These are phyloP conservation scores for Drosophila tanythrix DNA, from an alignment of 2,888 invertebrate genomes.

Conservation along the genomic window DNA sequence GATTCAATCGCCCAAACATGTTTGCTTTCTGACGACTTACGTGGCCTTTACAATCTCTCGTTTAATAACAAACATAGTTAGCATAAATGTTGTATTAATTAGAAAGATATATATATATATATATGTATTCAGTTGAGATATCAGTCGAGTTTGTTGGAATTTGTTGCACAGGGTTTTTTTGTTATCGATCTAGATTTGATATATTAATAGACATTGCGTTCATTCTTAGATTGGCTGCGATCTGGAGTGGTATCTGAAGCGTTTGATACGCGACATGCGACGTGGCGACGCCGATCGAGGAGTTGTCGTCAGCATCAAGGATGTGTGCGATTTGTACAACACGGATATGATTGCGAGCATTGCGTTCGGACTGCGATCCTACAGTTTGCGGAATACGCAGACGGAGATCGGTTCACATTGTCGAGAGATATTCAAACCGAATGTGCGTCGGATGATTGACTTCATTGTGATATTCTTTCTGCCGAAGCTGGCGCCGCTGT, in stretches of 20 bases:
- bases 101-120: background rate
- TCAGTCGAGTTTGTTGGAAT: background rate
- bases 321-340: constrained; percentile 83
- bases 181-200: background rate
- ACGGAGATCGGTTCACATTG: constrained; percentile 84
- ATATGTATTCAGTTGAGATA: background rate
- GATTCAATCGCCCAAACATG: background rate
- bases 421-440: constrained; percentile 82
- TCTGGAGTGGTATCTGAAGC: constrained; percentile 79
- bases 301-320: constrained; percentile 77
- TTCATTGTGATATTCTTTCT: constrained; percentile 84
- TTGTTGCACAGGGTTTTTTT: constrained; percentile 28
- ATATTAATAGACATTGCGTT: background rate
- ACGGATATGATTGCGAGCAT: constrained; percentile 85
- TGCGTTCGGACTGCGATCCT: constrained; percentile 85
- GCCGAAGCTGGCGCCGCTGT: constrained; percentile 82
- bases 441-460: constrained; percentile 82
- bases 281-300: constrained; percentile 63
- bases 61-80: background rate
- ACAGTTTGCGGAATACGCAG: constrained; percentile 84
- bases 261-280: constrained; percentile 70
- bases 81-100: background rate
- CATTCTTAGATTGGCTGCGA: constrained; percentile 80
- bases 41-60: background rate
- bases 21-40: background rate